phyloP scores from a whole-genome alignment of 2,888 invertebrate genomes.

The Criorhina ranunculi region DNA sequence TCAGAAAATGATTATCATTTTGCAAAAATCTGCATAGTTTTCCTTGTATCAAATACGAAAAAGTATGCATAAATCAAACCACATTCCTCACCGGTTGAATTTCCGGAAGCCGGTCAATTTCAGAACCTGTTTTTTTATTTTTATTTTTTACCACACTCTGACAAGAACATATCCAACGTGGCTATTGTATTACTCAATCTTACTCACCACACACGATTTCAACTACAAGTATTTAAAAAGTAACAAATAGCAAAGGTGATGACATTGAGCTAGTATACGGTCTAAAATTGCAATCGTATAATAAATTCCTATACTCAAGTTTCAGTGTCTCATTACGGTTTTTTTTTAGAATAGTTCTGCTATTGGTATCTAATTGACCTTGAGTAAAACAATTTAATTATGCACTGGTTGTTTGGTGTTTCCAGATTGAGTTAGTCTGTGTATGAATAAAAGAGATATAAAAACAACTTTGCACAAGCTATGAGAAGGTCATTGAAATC shows the following conservation, averaged over 20 bases:
- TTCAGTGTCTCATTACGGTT: slow-evolving; percentile 2
- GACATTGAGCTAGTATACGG: slow-evolving; percentile 23
- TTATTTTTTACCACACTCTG: not conserved
- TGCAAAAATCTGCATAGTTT: slow-evolving; percentile 11
- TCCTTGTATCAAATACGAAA: not conserved
- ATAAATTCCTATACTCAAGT: slow-evolving; percentile 2
- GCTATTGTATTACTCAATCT: not conserved
- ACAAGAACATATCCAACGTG: not conserved
- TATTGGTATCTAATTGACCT: slow-evolving; percentile 30
- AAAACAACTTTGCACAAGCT: not conserved
- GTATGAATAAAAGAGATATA: not conserved
- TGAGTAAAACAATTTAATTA: slow-evolving; percentile 20
- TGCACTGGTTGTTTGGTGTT: slow-evolving; percentile 9
- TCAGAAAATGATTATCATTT: not conserved
- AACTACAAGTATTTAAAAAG: not conserved
- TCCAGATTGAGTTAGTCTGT: slow-evolving; percentile 1
- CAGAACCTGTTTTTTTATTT: slow-evolving; percentile 47
- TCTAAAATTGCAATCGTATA: slow-evolving; percentile 30
- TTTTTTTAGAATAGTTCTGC: slow-evolving; percentile 34
- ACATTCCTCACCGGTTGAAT: slow-evolving; percentile 19
- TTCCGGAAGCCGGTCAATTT: slow-evolving; percentile 49
- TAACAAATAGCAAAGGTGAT: slow-evolving; percentile 15
- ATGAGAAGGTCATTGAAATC: slow-evolving; percentile 40
- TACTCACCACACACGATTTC: not conserved
- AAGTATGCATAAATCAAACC: slow-evolving; percentile 31